phyloP scores from a whole-genome alignment of 2,888 invertebrate species.

The Orthosia incerta region DNA sequence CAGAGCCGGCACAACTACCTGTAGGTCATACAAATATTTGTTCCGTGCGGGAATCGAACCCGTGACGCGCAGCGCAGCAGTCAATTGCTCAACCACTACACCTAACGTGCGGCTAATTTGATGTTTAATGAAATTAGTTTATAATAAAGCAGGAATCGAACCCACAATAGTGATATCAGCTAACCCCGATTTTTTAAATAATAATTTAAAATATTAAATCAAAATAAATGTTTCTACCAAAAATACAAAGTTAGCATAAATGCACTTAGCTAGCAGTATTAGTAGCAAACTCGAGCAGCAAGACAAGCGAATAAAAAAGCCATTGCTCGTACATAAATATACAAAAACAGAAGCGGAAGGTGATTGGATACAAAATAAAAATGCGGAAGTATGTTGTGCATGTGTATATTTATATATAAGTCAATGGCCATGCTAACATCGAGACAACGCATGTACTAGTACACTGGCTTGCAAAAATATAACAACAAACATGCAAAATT shows the following conservation, averaged over 20 bases:
- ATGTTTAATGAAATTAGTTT: background rate
- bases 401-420: constrained; percentile 86
- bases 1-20: too few species aligned
- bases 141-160: background rate
- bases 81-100: too few species aligned
- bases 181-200: too few species aligned
- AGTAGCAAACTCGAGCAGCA: constrained; percentile 26
- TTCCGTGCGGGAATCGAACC: too few species aligned
- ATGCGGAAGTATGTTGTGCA: constrained; percentile 74
- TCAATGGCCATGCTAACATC: constrained; percentile 85
- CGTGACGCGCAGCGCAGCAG: too few species aligned
- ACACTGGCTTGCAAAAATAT: constrained; percentile 58
- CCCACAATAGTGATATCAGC: background rate
- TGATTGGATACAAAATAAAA: constrained; percentile 79
- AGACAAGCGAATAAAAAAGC: constrained; percentile 72
- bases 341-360: constrained; percentile 70
- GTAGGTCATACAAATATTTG: too few species aligned
- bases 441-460: constrained; percentile 34
- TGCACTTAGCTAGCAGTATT: constrained; percentile 26
- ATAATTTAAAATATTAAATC: too few species aligned
- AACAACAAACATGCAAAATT: constrained; percentile 19
- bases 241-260: background rate
- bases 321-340: constrained; percentile 86
- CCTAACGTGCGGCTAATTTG: too few species aligned
- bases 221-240: background rate